Conservation (phyloP, 2,113 vertebrate genomes). For the Rhinogobius similis region DNA sequence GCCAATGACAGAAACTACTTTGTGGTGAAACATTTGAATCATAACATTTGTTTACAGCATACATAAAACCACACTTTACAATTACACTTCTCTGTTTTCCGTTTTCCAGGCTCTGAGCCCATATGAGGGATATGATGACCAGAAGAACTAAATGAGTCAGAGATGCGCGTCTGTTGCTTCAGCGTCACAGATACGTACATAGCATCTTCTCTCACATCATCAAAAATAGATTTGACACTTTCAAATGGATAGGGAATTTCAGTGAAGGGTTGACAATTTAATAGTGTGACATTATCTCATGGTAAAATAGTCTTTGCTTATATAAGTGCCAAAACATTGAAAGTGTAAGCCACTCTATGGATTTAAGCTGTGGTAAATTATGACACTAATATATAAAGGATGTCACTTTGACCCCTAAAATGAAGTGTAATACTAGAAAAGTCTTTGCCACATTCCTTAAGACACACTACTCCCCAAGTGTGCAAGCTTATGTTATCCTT, state of each 20-base stretch:
- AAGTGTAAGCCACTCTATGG: neutral
- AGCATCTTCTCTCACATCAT: slow-evolving; percentile 63
- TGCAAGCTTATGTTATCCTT: slow-evolving; percentile 1
- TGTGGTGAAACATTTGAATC: neutral
- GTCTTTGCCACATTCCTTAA: neutral
- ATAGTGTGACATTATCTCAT: neutral
- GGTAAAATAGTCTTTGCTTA: neutral
- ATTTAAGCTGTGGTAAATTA: neutral
- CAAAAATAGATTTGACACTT: slow-evolving; percentile 57
- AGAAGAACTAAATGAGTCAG: slow-evolving; percentile 67
- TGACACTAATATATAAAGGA: no score
- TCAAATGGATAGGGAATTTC: slow-evolving; percentile 45
- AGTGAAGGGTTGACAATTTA: neutral
- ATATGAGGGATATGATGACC: slow-evolving; percentile 66
- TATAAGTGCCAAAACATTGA: no score
- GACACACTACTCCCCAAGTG: slow-evolving; percentile 16
- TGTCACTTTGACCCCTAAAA: neutral
- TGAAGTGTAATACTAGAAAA: neutral
- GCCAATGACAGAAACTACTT: slow-evolving; percentile 1
- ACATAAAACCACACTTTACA: slow-evolving; percentile 26
- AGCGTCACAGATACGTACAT: slow-evolving; percentile 65
- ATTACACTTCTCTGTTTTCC: slow-evolving; percentile 28
- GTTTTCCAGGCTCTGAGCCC: slow-evolving; percentile 50
- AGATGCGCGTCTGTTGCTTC: slow-evolving; percentile 61
- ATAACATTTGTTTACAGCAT: slow-evolving; percentile 24